These are phyloP conservation scores for Turritopsis rubra DNA, from an alignment of 30 jellyfish, hydroid and myxozoan species.

Conservation along the genomic window DNA sequence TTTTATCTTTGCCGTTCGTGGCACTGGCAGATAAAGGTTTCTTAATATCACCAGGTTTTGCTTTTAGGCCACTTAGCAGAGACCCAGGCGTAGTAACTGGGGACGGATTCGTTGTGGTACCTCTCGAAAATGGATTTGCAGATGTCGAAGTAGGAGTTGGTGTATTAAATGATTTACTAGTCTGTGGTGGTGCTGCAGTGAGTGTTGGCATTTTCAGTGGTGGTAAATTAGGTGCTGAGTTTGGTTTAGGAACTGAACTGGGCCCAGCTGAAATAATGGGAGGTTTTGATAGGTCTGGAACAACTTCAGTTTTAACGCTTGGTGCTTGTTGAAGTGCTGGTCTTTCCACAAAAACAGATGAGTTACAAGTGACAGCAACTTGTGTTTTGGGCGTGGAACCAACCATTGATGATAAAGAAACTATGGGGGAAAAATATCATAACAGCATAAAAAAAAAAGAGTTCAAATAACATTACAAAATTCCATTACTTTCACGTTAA, in stretches of 20 bases:
- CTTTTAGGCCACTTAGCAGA: neutral
- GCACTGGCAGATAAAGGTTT: conserved; percentile 9
- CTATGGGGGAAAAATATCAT: conserved; percentile 2
- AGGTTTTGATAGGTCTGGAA: conserved; percentile 9
- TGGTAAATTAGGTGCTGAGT: conserved; percentile 21
- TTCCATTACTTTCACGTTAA: neutral
- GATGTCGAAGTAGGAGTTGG: conserved; percentile 33
- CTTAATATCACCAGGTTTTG: conserved; percentile 17
- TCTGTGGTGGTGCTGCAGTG: conserved; percentile 19
- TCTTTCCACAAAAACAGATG: conserved; percentile 20
- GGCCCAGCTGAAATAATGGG: conserved; percentile 14
- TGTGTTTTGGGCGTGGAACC: neutral
- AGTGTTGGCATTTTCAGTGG: conserved; percentile 28
- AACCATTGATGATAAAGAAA: conserved; percentile 4
- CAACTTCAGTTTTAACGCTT: neutral
- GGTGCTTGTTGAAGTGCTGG: conserved; percentile 39
- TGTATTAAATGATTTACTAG: conserved; percentile 10
- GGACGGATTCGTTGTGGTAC: neutral
- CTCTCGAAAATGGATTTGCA: conserved; percentile 8
- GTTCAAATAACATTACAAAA: neutral
- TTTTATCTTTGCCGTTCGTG: conserved; percentile 44
- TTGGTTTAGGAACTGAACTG: conserved; percentile 5
- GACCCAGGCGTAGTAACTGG: conserved; percentile 10
- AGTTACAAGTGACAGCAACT: conserved; percentile 34
- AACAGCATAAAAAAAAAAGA: no score